phyloP scores from a whole-genome alignment of 1,140 invertebrate genomes.

The Ips nitidus region DNA sequence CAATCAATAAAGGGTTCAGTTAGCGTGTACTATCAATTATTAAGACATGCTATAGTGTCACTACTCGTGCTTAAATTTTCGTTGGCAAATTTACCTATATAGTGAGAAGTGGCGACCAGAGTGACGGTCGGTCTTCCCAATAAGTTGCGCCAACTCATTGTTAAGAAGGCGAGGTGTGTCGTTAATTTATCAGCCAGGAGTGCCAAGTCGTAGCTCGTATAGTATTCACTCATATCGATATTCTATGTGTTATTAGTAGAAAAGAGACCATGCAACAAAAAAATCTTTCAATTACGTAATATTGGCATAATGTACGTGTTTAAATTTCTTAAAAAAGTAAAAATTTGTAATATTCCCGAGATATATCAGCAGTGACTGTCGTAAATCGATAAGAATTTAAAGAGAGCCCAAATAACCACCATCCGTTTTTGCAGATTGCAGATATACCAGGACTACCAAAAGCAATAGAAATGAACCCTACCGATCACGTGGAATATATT shows the following conservation, averaged over 20 bases:
- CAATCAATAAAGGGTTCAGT: no score
- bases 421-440: no score
- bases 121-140: conserved; percentile 87
- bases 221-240: conserved; percentile 91
- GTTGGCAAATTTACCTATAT: conserved; percentile 67
- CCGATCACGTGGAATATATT: no score
- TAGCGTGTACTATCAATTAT: no score
- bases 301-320: not conserved
- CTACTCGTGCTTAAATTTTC: conserved; percentile 4
- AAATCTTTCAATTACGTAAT: not conserved
- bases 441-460: no score
- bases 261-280: conserved; percentile 45
- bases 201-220: conserved; percentile 87
- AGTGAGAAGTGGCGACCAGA: conserved; percentile 74
- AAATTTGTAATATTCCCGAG: no score
- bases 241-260: conserved; percentile 62
- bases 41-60: not conserved
- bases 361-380: no score
- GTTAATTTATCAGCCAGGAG: conserved; percentile 86
- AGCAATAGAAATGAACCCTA: no score
- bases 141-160: conserved; percentile 90
- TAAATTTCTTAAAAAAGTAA: no score
- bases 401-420: no score
- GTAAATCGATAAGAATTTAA: no score
- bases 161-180: conserved; percentile 86